Base-by-base conservation (phyloP, 2,888 invertebrate genomes). In the Drosophila sordidapex region DNA sequence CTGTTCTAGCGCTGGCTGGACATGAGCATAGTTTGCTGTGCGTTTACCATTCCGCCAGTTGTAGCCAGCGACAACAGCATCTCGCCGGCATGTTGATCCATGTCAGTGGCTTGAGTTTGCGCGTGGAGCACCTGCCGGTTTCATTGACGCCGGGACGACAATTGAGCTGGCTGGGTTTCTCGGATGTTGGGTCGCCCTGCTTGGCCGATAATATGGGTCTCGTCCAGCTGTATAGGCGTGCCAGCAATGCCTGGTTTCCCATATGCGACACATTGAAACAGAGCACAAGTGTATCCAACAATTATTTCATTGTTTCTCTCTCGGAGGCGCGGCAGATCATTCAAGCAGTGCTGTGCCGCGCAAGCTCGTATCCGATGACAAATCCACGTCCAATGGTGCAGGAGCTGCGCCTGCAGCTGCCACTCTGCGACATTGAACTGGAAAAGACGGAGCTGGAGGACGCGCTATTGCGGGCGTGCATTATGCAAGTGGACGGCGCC, bases 371-470 rank as follows among this genome's bases (percentile, higher is more conserved):
- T 94, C 99, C 99, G 0, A 95, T 96, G 35, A 97, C 98, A 0
- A 95, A 96, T 29, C 99, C 99, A 0, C 95, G 97, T 61, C 99
- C 99, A 2, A 96, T 96, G 72, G 94, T 98, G 7, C 94, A 95
- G 18, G 96, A 98, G 90, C 91, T 98, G 75, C 94, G 95, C 4
- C 94, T 97, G 89, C 95, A 95, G 92, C 95, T 97, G 64, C 97
- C 97, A 0, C 91, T 98, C 2, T 97, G 97, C 92, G 97, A 97
- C 90, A 87, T 95, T 79, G 95, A 95, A 25, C 95, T 95, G 0
- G 98, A 98, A 90, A 98, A 98, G 92, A 95, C 96, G 2, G 95
- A 95, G 81, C 94, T 97, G 79, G 99, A 99, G 94, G 96, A 97
- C 87, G 94, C 94, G 76, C 86, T 97, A 43, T 94, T 96, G 78